phyloP scores from a whole-genome alignment of 2,888 invertebrate genomes.

The Melangyna quadrimaculata region DNA sequence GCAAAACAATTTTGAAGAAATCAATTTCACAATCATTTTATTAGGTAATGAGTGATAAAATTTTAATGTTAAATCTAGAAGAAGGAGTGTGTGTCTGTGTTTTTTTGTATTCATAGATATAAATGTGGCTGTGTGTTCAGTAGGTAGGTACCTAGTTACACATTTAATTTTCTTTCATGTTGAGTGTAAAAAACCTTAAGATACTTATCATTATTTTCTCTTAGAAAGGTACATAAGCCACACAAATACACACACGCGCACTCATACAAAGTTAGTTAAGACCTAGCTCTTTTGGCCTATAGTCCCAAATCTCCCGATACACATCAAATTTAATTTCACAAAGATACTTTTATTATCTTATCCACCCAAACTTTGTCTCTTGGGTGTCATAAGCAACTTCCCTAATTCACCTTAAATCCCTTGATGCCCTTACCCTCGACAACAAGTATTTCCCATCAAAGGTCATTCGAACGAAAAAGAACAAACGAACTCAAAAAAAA shows the following conservation, averaged over 20 bases:
- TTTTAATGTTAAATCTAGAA: neutral
- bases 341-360: constrained; percentile 55
- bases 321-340: constrained; percentile 59
- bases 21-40: constrained; percentile 23
- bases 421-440: constrained; percentile 9
- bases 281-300: neutral
- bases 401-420: constrained; percentile 11
- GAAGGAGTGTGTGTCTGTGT: neutral
- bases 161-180: constrained; percentile 1
- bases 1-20: neutral
- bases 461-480: constrained; percentile 32
- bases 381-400: constrained; percentile 40
- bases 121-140: neutral
- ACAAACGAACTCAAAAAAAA: constrained; percentile 12
- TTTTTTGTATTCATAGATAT: neutral
- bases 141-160: neutral
- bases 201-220: constrained; percentile 24
- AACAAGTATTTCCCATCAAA: constrained; percentile 44
- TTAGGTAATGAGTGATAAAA: constrained; percentile 20
- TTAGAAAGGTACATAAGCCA: neutral
- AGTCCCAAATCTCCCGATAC: constrained; percentile 26
- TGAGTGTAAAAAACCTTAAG: neutral
- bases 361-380: constrained; percentile 17
- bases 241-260: neutral
- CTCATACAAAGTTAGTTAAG: neutral